These are phyloP conservation scores for Cataglyphis livida DNA, from an alignment of 2,888 invertebrate genomes.

Conservation along the genomic window DNA sequence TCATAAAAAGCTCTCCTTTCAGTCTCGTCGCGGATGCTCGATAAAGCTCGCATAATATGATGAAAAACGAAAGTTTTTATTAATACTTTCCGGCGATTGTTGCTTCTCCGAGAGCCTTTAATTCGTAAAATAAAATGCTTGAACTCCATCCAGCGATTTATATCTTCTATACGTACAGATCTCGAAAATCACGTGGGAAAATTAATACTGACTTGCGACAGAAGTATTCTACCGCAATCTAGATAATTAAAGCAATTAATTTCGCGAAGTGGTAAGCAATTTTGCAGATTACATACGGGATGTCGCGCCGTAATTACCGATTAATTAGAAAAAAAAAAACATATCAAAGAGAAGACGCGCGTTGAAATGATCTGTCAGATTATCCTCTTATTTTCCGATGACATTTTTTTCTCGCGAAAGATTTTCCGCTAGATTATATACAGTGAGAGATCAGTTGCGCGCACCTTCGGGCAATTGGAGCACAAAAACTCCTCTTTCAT, in stretches of 20 bases:
- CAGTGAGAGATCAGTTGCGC: conserved; percentile 57
- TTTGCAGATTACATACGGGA: not conserved
- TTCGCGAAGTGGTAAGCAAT: conserved; percentile 23
- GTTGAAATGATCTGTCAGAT: not conserved
- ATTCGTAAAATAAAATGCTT: conserved; percentile 35
- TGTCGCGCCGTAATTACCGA: conserved; percentile 13
- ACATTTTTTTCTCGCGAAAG: not conserved
- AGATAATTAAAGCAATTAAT: conserved; percentile 47
- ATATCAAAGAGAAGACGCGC: conserved; percentile 24
- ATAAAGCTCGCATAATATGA: conserved; percentile 39
- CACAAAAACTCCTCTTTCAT: conserved; percentile 71
- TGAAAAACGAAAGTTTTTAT: conserved; percentile 54
- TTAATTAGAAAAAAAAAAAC: conserved; percentile 20
- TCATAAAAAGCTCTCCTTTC: conserved; percentile 45
- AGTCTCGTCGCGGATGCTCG: conserved; percentile 14
- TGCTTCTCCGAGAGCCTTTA: conserved; percentile 7
- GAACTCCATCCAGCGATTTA: conserved; percentile 42
- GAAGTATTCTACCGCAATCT: conserved; percentile 25
- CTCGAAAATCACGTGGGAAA: conserved; percentile 24
- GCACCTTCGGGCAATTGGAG: conserved; percentile 64
- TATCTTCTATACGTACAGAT: not conserved
- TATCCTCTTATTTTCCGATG: not conserved
- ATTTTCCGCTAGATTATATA: conserved; percentile 6
- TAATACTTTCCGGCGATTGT: conserved; percentile 49
- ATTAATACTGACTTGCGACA: conserved; percentile 32